These are phyloP conservation scores for Pseudopipra pipra DNA, from an alignment of 2,113 vertebrate genomes.

Conservation along the genomic window DNA sequence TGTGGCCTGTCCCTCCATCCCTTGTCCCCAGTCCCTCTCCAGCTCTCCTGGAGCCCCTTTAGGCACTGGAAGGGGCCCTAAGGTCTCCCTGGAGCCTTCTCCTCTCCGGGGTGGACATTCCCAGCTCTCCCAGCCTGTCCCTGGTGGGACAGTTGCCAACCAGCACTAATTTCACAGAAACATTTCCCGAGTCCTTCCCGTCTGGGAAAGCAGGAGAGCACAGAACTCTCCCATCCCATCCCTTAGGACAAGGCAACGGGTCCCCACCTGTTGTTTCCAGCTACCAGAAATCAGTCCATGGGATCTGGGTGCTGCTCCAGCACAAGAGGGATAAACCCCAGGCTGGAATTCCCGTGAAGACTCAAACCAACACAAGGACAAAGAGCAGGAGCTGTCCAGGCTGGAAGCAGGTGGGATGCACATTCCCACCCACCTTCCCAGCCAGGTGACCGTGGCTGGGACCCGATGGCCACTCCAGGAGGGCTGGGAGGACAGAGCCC, in stretches of 20 bases:
- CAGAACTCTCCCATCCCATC: not conserved
- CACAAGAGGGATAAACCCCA: rapidly evolving
- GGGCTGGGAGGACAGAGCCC: not conserved
- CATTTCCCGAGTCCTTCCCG: rapidly evolving
- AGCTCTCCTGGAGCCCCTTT: not conserved
- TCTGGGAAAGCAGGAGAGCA: not conserved
- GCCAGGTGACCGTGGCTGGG: rapidly evolving
- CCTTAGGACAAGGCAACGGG: not conserved
- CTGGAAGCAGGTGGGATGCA: not conserved
- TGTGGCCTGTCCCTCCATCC: rapidly evolving
- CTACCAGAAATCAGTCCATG: not conserved
- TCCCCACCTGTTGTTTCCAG: not conserved
- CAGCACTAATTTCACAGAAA: not conserved
- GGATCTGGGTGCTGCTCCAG: not conserved
- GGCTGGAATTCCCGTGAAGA: rapidly evolving
- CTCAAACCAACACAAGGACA: rapidly evolving
- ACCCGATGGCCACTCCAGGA: rapidly evolving
- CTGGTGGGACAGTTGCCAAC: not conserved
- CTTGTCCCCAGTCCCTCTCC: not conserved
- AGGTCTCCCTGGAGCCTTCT: rapidly evolving
- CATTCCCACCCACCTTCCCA: not conserved
- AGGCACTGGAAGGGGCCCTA: rapidly evolving
- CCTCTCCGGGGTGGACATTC: not conserved
- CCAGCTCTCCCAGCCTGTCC: not conserved
- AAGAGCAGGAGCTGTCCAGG: not conserved